A percentile compares a stretch with the other conserved stretches of the same genome.
Conservation (phyloP, 2,888 invertebrate species). For the Netelia inedita region DNA sequence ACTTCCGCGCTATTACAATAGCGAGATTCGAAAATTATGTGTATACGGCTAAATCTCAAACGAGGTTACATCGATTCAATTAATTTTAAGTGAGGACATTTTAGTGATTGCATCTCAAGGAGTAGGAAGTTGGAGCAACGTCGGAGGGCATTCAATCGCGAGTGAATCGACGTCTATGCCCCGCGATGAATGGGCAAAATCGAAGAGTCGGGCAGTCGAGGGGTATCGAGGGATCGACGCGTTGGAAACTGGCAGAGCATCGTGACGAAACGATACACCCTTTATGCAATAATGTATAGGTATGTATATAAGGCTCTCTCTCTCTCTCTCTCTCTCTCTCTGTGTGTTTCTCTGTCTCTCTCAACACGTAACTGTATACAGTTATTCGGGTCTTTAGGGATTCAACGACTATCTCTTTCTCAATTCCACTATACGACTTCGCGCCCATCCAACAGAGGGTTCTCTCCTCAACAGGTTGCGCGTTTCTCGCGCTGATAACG, state of each 20-base stretch:
- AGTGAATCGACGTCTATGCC: constrained; percentile 36
- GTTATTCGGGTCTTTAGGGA: constrained; percentile 69
- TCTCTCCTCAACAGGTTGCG: constrained; percentile 82
- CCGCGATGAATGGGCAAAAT: constrained; percentile 45
- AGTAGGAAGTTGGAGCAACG: constrained; percentile 20
- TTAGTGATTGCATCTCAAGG: constrained; percentile 11
- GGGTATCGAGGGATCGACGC: constrained; percentile 79
- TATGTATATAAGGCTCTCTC: constrained; percentile 27
- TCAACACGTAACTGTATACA: constrained; percentile 7
- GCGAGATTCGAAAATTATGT: neutral
- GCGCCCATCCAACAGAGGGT: constrained; percentile 63
- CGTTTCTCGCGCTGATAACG: constrained; percentile 79
- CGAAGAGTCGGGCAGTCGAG: constrained; percentile 69
- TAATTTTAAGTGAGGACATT: constrained; percentile 6
- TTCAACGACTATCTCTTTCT: constrained; percentile 40
- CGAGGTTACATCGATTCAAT: neutral
- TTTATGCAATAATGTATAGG: neutral
- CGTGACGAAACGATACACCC: constrained; percentile 51
- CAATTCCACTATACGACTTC: constrained; percentile 64
- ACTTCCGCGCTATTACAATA: no score
- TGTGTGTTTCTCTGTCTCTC: neutral
- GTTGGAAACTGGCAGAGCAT: constrained; percentile 74
- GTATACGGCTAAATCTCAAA: neutral
- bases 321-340: neutral
- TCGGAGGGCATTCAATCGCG: constrained; percentile 30